Evolutionary conservation across 1,140 invertebrate species (phyloP), one percentile per base, ranked within the genome.

Genomic region (Pentalonia nigronervosa): DNA sequence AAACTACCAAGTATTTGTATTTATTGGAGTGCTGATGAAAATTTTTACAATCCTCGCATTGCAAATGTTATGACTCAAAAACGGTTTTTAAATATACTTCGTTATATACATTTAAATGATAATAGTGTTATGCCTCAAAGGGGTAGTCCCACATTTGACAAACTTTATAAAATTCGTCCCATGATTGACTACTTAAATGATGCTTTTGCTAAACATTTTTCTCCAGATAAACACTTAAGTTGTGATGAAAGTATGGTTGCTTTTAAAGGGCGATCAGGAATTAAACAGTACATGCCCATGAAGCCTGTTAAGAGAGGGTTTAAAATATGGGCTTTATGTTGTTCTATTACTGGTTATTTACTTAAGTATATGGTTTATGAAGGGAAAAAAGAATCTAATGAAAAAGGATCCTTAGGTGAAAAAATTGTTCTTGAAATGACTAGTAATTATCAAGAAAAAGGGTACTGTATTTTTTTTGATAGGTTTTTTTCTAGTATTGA

Each of bases 281-380:
- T 95, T 41, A 95, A 95, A 76, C 94, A 95, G 89, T 95, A 95
- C 93, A 86, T 95, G 89, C 95, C 95, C 21, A 60, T 95, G 92
- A 95, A 95, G 93, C 94, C 94, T 0, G 94, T 94, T 30, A 95
- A 56, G 25, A 95, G 94, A 81, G 34, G 76, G 17, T 81, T 81
- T 14, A 81, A 36, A 81, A 17, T 81, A 21, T 34, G 76, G 76
- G 76, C 76, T 7, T 34, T 81, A 34, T 67, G 60, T 67, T 67
- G 60, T n/a, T 67, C 60, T 30, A n/a, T 67, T 11, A 67, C 60
- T 67, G 60, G 30, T n/a, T 76, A 76, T 76, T 76, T 76, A 34
- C n/a, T 76, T 14, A 76, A n/a, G 4, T 76, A n/a, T n/a, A 76
- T 76, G 30, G 60, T 76, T 1, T 76, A 76, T 76, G 60, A n/a